Percentiles rank a stretch among this genome's conserved stretches.
These are phyloP conservation scores for Dendropsophus ebraccatus DNA, from an alignment of 2,113 vertebrate genomes.

Conservation along the genomic window DNA sequence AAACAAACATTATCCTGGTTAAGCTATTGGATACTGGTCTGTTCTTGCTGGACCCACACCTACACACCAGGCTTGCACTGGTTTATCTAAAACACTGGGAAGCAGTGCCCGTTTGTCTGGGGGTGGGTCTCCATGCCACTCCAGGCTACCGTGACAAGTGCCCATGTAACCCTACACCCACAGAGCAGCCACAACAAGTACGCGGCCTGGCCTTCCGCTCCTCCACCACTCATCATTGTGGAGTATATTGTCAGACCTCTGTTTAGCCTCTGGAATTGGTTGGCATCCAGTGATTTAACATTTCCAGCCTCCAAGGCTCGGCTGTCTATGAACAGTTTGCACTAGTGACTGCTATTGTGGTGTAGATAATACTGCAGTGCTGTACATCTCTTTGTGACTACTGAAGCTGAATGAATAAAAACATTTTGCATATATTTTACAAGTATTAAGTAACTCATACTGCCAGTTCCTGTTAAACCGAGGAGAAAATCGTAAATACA, in stretches of 20 bases:
- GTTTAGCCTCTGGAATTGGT: background rate
- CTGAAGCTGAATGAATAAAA: slow-evolving; percentile 26
- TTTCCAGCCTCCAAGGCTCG: background rate
- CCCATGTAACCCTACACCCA: too few species aligned
- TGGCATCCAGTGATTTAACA: background rate
- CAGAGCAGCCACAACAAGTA: too few species aligned
- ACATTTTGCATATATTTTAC: slow-evolving; percentile 34
- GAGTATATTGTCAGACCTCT: background rate
- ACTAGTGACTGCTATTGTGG: background rate
- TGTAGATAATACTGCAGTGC: background rate
- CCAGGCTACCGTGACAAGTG: too few species aligned
- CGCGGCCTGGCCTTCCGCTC: too few species aligned
- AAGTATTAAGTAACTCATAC: slow-evolving; percentile 17
- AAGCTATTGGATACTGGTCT: too few species aligned
- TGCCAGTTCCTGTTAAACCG: slow-evolving; percentile 9
- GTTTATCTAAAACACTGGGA: too few species aligned
- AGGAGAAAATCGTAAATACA: slow-evolving; percentile 21
- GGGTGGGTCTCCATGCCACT: too few species aligned
- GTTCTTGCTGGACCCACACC: too few species aligned
- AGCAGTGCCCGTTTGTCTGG: too few species aligned
- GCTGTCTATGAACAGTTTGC: background rate
- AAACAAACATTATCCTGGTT: too few species aligned
- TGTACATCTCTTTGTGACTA: background rate
- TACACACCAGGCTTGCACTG: too few species aligned
- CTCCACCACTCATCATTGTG: too few species aligned